These are phyloP conservation scores for Trinectes maculatus DNA, from an alignment of 2,113 vertebrate species.

Conservation along the genomic window DNA sequence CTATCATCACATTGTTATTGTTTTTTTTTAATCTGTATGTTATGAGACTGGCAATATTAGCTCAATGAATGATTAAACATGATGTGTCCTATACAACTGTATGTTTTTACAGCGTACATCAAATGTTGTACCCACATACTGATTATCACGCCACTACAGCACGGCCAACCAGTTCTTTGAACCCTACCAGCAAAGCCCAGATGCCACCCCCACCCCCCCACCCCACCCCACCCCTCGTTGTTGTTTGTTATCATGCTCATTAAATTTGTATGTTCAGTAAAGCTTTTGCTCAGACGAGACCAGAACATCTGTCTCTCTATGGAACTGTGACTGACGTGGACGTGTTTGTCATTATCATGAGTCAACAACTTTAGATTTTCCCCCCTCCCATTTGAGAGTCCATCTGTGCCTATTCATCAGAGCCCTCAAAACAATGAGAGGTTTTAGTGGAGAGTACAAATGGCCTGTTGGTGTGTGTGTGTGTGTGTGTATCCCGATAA, in stretches of 20 bases:
- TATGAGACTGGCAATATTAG: too few relatives aligned
- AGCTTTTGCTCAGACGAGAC: conserved; percentile 33
- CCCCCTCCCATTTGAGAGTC: conserved; percentile 17
- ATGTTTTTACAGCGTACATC: background rate
- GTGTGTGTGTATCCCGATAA: conserved; percentile 3
- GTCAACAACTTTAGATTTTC: conserved; percentile 35
- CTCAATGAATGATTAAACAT: too few relatives aligned
- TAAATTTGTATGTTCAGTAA: conserved; percentile 56
- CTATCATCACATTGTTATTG: background rate
- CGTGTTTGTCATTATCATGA: conserved; percentile 48
- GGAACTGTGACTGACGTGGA: conserved; percentile 23
- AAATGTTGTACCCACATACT: background rate
- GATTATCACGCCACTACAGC: background rate
- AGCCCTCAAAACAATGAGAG: conserved; percentile 31
- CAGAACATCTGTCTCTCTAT: conserved; percentile 26
- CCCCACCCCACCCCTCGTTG: too few relatives aligned
- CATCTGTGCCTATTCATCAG: conserved; percentile 37
- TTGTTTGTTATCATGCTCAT: conserved; percentile 36
- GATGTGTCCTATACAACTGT: too few relatives aligned
- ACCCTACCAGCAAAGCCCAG: conserved; percentile 14
- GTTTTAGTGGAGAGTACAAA: conserved; percentile 41
- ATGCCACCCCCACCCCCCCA: too few relatives aligned
- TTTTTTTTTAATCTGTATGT: too few relatives aligned
- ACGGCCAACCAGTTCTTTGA: conserved; percentile 10
- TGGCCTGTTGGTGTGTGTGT: conserved; percentile 21